Percentiles rank a stretch among this genome's conserved stretches.
These are phyloP conservation scores for Sebastes schlegelii DNA, from an alignment of 2,113 vertebrate genomes.

Conservation along the genomic window DNA sequence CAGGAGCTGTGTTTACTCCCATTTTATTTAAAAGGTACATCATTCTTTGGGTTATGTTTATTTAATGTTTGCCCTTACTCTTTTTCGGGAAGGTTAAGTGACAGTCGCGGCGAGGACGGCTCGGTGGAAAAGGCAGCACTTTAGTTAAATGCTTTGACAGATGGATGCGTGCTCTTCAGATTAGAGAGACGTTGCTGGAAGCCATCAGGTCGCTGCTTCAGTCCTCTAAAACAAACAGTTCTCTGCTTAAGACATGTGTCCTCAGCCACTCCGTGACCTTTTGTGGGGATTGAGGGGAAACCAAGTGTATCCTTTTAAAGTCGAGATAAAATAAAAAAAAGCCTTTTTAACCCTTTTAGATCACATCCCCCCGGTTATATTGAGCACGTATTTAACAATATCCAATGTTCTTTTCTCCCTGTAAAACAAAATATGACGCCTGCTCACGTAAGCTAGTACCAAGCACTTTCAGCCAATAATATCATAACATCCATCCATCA, in stretches of 20 bases:
- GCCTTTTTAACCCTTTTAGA: no score
- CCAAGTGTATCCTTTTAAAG: background rate
- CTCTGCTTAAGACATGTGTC: background rate
- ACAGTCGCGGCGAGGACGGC: constrained; percentile 13
- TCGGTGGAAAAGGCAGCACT: constrained; percentile 21
- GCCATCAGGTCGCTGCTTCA: background rate
- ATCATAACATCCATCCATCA: no score
- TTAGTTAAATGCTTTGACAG: constrained; percentile 39
- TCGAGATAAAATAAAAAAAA: no score
- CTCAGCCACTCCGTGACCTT: background rate
- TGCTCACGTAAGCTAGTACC: no score
- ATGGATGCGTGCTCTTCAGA: constrained; percentile 23
- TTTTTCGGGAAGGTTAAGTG: constrained; percentile 50
- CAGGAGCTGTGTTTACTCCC: background rate
- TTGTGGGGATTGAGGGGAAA: background rate
- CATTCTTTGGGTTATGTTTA: constrained; percentile 40
- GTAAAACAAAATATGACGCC: no score
- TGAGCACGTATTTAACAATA: no score
- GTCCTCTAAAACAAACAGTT: background rate
- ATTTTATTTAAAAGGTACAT: background rate
- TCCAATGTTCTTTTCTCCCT: no score
- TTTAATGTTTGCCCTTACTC: constrained; percentile 30
- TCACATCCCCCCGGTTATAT: no score
- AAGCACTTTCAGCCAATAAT: no score
- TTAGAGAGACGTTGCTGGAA: constrained; percentile 15